Base-by-base conservation (phyloP, 2,888 invertebrate species). In the Diabrotica balteata region DNA sequence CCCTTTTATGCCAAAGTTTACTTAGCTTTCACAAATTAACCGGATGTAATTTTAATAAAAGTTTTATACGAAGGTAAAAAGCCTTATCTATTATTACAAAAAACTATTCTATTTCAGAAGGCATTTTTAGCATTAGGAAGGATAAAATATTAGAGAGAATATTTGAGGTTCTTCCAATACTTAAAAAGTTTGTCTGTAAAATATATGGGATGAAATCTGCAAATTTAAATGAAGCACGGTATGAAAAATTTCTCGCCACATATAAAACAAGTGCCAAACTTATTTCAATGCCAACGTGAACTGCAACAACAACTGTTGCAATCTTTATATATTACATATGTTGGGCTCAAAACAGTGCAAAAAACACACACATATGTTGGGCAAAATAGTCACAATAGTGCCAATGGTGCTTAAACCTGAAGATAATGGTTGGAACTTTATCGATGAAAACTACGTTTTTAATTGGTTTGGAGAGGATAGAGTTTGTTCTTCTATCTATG, bases 261-360 rank as follows among this genome's bases (percentile, higher is more conserved):
- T 63, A 63, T 44, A 45, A 60, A 32, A 60, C 53, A 49, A 5
- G 17, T 54, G 43, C 49, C 60, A 49, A 60, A 66, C 60, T 17
- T 60, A 54, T 55, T 49, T 42, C 66, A 59, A 32, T 66, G 49
- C 66, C 54, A 66, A 60, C 55, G 60, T 8, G 60, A 60, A 60
- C 42, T 66, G 47, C 54, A 53, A 54, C 60, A 66, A 66, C 60
- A 66, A 54, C 53, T 66, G 60, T 66, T 66, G 22, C 59, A 51
- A 60, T 53, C 53, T 60, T 47, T 11, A 47, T 66, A 53, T 10
- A 66, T 66, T 54, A 54, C 53, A 60, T 59, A 60, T 66, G 47
- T 60, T 11, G n/a, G n/a, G n/a, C n/a, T n/a, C n/a, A n/a, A n/a
- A n/a, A n/a, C n/a, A n/a, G n/a, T n/a, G n/a, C n/a, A n/a, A n/a